These are phyloP conservation scores for Microcebus griseorufus DNA, from an alignment of 2,113 vertebrate genomes.

Conservation along the genomic window DNA sequence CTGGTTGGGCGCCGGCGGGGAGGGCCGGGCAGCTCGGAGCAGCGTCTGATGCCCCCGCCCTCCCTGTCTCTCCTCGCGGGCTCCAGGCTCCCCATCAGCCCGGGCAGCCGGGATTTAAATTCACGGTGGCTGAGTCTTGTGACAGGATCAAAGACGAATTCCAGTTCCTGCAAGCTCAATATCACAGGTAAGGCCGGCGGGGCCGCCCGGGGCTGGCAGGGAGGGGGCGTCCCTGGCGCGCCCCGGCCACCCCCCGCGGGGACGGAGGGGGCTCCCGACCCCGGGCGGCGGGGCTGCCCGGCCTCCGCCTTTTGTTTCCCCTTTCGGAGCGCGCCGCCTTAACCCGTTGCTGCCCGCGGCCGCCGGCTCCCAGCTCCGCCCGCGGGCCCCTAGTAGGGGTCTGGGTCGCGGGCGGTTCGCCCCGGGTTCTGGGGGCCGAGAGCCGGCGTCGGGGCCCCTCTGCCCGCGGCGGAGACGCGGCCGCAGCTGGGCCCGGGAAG, in stretches of 20 bases:
- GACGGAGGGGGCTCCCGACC: neutral
- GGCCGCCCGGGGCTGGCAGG: neutral
- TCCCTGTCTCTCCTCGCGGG: conserved; percentile 8
- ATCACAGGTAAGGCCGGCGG: conserved; percentile 91
- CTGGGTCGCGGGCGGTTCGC: neutral
- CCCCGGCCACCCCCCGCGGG: neutral
- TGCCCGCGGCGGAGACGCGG: neutral
- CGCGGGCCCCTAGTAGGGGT: neutral
- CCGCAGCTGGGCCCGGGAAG: neutral
- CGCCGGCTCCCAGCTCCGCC: neutral
- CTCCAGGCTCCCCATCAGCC: conserved; percentile 94
- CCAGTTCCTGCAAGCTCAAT: conserved; percentile 96
- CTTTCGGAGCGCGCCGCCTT: conserved; percentile 47
- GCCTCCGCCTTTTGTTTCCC: conserved; percentile 76
- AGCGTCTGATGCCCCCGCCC: conserved; percentile 69
- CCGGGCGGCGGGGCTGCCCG: neutral
- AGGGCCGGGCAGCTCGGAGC: neutral
- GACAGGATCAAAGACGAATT: conserved; percentile 97
- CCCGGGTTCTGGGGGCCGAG: neutral
- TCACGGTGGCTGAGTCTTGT: conserved; percentile 96
- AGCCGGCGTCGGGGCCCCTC: neutral
- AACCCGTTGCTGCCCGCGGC: conserved; percentile 48
- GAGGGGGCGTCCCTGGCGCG: neutral
- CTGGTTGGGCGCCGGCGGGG: neutral
- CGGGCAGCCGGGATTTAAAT: conserved; percentile 96